These are phyloP conservation scores for Eledone cirrhosa DNA, from an alignment of 2,888 invertebrate species.

Conservation along the genomic window DNA sequence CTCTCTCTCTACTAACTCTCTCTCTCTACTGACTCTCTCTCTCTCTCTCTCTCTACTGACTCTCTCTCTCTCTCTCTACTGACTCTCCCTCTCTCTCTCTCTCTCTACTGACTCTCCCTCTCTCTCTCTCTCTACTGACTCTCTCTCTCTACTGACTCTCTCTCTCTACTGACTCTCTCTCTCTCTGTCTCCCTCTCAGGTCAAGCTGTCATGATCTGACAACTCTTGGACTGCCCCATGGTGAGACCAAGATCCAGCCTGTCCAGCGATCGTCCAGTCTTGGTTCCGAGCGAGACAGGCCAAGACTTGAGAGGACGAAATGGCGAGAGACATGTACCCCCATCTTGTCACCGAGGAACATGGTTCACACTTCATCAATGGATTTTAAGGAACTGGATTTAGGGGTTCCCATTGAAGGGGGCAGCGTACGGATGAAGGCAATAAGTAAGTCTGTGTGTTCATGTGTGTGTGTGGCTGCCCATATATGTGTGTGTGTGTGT, in stretches of 20 bases:
- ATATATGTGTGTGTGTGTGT: too few relatives aligned
- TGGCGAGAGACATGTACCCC: conserved; percentile 59
- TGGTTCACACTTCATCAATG: background rate
- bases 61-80: too few relatives aligned
- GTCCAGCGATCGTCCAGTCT: conserved; percentile 60
- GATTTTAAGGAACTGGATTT: background rate
- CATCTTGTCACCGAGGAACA: conserved; percentile 43
- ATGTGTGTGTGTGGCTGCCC: background rate
- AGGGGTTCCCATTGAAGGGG: conserved; percentile 44
- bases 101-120: too few relatives aligned
- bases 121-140: too few relatives aligned
- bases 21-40: too few relatives aligned
- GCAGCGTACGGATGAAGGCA: conserved; percentile 51
- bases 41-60: background rate
- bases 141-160: background rate
- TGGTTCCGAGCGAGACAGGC: conserved; percentile 46
- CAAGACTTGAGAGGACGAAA: conserved; percentile 47
- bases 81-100: too few relatives aligned
- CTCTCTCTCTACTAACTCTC: too few relatives aligned
- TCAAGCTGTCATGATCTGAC: conserved; percentile 3
- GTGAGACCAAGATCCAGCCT: conserved; percentile 38
- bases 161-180: background rate
- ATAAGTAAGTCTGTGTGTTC: conserved; percentile 38
- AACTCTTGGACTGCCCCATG: conserved; percentile 19
- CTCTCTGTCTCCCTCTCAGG: background rate